These are phyloP conservation scores for Aulostomus chinensis DNA, from an alignment of 2,797 vertebrate species.

Conservation along the genomic window DNA sequence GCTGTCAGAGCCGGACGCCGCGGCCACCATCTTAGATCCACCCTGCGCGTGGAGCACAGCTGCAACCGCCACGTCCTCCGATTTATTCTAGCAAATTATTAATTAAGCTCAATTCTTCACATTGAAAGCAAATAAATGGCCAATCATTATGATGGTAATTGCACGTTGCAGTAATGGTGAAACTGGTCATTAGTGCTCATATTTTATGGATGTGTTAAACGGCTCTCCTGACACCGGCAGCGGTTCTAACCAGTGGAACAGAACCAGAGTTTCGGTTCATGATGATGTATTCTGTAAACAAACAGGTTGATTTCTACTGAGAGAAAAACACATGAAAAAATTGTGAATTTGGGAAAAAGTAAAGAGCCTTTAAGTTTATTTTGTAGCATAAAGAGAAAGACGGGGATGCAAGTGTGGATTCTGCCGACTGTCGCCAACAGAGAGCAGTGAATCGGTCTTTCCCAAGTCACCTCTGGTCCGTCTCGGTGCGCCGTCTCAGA, in stretches of 20 bases:
- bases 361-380: too few species aligned
- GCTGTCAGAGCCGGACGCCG: conserved; percentile 49
- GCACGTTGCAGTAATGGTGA: conserved; percentile 68
- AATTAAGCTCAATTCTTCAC: conserved; percentile 72
- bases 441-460: too few species aligned
- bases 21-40: conserved; percentile 40
- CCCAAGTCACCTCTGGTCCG: too few species aligned
- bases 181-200: conserved; percentile 76
- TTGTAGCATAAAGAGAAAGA: too few species aligned
- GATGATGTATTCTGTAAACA: too few species aligned
- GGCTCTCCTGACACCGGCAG: conserved; percentile 49
- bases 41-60: conserved; percentile 51
- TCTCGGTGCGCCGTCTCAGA: too few species aligned
- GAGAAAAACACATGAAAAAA: too few species aligned
- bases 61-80: conserved; percentile 49
- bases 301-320: too few species aligned
- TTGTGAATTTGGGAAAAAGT: too few species aligned
- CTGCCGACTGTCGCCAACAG: too few species aligned
- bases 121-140: conserved; percentile 72
- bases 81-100: conserved; percentile 75
- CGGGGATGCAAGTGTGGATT: too few species aligned
- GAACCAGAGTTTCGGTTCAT: too few species aligned
- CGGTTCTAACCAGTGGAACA: conserved; percentile 25
- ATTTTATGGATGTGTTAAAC: conserved; percentile 72
- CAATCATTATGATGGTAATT: conserved; percentile 78